phyloP scores from a whole-genome alignment of 2,113 vertebrate genomes.

The Rhinopithecus roxellana region DNA sequence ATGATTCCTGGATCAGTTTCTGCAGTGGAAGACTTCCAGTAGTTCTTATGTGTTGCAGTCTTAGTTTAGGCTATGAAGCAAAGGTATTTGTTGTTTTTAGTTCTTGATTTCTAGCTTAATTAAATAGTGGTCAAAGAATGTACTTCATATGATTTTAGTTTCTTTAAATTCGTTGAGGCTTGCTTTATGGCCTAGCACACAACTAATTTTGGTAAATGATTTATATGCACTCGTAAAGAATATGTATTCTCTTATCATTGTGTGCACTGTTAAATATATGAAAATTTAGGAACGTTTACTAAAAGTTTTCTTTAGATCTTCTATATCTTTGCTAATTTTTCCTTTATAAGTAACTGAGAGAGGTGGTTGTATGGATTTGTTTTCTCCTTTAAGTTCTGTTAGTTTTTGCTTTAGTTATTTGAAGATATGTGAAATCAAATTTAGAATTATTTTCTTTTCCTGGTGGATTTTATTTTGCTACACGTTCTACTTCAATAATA shows the following conservation, averaged over 20 bases:
- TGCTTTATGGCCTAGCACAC: neutral
- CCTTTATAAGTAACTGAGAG: constrained; percentile 10
- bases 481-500: neutral
- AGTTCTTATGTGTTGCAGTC: neutral
- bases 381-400: neutral
- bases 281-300: neutral
- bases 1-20: neutral
- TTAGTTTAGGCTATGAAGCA: neutral
- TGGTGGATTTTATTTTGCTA: neutral
- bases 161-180: neutral
- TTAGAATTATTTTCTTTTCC: neutral
- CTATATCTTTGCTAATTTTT: neutral
- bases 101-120: neutral
- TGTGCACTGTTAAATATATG: neutral
- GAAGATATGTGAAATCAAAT: neutral
- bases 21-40: neutral
- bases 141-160: neutral
- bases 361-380: neutral
- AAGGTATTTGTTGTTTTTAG: neutral
- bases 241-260: neutral
- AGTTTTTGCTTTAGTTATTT: neutral
- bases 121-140: neutral
- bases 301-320: neutral
- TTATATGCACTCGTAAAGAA: neutral
- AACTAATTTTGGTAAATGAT: neutral